A percentile compares a stretch with the other conserved stretches of the same genome.
These are phyloP conservation scores for Aptenodytes forsteri DNA, from an alignment of 2,113 vertebrate species.

Conservation along the genomic window DNA sequence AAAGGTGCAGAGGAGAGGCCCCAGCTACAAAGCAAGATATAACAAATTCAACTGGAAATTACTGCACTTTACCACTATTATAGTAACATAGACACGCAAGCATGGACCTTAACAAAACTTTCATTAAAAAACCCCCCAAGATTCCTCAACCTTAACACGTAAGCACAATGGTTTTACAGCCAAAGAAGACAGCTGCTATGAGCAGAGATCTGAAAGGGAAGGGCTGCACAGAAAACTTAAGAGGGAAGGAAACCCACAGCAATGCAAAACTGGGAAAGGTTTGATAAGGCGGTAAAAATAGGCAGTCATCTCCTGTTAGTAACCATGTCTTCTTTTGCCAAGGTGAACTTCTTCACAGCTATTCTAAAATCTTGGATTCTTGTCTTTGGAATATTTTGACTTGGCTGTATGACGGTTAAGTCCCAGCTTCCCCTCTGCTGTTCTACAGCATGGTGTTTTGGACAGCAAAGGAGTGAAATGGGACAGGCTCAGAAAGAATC, in stretches of 20 bases:
- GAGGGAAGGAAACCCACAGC: not conserved
- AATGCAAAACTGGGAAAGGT: not conserved
- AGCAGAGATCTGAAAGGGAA: not conserved
- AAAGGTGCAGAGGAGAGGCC: not conserved
- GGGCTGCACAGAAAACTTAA: not conserved
- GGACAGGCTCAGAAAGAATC: not conserved
- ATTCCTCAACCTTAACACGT: not conserved
- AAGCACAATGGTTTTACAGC: not conserved
- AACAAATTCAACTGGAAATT: not conserved
- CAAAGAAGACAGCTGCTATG: not conserved
- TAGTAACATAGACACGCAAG: not conserved
- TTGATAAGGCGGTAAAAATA: not conserved
- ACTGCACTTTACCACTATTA: not conserved
- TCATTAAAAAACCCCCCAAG: not conserved
- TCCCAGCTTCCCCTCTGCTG: not conserved
- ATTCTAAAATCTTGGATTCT: not conserved
- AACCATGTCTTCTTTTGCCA: not conserved
- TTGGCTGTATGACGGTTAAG: not conserved
- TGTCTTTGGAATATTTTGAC: not conserved
- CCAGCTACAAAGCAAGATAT: not conserved
- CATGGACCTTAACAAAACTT: not conserved
- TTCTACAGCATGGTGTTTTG: not conserved
- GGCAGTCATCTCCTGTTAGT: not conserved
- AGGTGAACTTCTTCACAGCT: not conserved
- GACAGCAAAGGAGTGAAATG: not conserved